These are phyloP conservation scores for Pocota personata DNA, from an alignment of 2,888 invertebrate genomes.

Conservation along the genomic window DNA sequence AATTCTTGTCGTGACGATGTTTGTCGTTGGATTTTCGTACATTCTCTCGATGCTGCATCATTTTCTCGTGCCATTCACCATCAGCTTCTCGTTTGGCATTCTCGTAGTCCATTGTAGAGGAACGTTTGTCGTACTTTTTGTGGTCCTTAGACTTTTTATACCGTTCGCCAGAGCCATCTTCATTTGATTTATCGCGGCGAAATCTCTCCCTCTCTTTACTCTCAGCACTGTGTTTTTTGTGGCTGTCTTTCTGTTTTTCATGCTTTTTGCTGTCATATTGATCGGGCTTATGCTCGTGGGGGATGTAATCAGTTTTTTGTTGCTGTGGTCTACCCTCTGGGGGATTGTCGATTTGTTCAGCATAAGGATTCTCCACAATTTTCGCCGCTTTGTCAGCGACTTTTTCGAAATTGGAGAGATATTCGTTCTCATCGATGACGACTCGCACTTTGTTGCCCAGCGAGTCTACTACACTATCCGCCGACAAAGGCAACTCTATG, in stretches of 20 bases:
- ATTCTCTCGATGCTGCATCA: slow-evolving; percentile 80
- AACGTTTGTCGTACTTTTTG: slow-evolving; percentile 50
- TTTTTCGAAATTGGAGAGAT: slow-evolving; percentile 27
- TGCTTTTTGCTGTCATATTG: slow-evolving; percentile 45
- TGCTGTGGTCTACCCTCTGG: background rate
- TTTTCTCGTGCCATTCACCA: slow-evolving; percentile 79
- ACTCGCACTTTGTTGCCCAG: slow-evolving; percentile 5
- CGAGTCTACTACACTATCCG: slow-evolving; percentile 20
- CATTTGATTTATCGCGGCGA: slow-evolving; percentile 58
- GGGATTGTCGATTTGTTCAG: background rate
- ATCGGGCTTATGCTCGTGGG: slow-evolving; percentile 48
- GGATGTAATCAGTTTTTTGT: background rate
- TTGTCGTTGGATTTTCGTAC: slow-evolving; percentile 77
- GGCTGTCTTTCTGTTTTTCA: slow-evolving; percentile 24
- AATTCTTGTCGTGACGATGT: slow-evolving; percentile 78
- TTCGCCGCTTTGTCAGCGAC: slow-evolving; percentile 23
- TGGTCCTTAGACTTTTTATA: slow-evolving; percentile 61
- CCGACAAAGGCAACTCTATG: slow-evolving; percentile 72
- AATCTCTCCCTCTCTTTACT: slow-evolving; percentile 55
- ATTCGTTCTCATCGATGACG: slow-evolving; percentile 20
- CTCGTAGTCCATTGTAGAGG: slow-evolving; percentile 50
- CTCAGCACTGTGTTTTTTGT: slow-evolving; percentile 45
- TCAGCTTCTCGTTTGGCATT: slow-evolving; percentile 71
- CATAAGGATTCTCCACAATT: slow-evolving; percentile 33
- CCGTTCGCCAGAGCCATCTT: slow-evolving; percentile 47